Evolutionary conservation across 2,113 vertebrate species (phyloP).

Genomic region (Drymodes brunneopygia): DNA sequence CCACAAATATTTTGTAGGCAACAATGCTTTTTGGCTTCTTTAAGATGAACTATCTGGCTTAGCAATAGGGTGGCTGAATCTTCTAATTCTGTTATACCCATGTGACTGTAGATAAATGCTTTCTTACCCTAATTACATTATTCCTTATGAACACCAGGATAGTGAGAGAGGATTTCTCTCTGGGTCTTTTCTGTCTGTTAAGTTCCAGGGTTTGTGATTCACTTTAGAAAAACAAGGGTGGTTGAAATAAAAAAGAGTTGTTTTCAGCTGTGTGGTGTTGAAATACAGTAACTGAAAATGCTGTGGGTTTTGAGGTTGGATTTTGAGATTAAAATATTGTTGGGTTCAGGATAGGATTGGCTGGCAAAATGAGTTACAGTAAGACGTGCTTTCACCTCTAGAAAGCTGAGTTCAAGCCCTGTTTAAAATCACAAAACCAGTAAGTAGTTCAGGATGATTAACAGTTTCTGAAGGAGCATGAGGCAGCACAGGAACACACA

Average conservation of each 20-base stretch:
- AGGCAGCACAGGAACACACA: background rate
- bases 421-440: constrained; percentile 52
- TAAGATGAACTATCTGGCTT: background rate
- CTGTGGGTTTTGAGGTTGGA: constrained; percentile 70
- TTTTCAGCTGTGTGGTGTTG: constrained; percentile 60
- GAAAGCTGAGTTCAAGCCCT: constrained; percentile 42
- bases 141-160: background rate
- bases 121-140: background rate
- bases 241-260: constrained; percentile 35
- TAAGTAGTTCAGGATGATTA: constrained; percentile 47
- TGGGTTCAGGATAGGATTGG: constrained; percentile 43
- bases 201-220: constrained; percentile 54
- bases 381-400: constrained; percentile 61
- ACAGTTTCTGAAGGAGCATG: background rate
- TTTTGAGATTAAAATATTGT: constrained; percentile 68
- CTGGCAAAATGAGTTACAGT: constrained; percentile 53
- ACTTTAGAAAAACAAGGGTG: constrained; percentile 52
- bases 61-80: background rate
- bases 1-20: background rate
- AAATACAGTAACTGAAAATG: constrained; percentile 68
- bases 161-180: background rate
- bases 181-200: constrained; percentile 30
- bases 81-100: background rate
- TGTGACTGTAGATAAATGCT: background rate
- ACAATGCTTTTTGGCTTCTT: background rate